A percentile compares a stretch with the other conserved stretches of the same genome.
Conservation (phyloP, 2,797 vertebrate species). For the Pteronotus mesoamericanus region DNA sequence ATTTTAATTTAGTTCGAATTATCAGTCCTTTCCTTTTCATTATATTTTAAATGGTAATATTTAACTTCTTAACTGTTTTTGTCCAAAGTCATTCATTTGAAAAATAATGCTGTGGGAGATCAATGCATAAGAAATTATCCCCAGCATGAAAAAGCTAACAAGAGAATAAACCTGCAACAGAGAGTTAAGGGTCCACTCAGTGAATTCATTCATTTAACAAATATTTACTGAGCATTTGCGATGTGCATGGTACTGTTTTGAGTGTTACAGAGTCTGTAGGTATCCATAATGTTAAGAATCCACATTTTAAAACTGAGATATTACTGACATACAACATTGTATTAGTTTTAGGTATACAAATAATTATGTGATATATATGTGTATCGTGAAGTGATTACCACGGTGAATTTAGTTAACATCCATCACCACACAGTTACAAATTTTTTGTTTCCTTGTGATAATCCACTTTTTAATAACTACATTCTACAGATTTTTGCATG, state of each 20-base stretch:
- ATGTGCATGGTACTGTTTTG: not conserved
- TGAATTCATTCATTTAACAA: not conserved
- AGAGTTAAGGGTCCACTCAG: not conserved
- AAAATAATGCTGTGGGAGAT: conserved; percentile 23
- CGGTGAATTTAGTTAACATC: not conserved
- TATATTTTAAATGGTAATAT: conserved; percentile 42
- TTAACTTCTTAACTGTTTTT: conserved; percentile 25
- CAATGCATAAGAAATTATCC: not conserved
- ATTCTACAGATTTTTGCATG: not conserved
- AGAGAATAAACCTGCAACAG: not conserved
- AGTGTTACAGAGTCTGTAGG: not conserved
- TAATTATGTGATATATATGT: not conserved
- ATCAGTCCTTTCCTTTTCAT: conserved; percentile 43
- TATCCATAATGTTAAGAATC: conserved; percentile 30
- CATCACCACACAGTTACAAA: not conserved
- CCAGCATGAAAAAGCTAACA: not conserved
- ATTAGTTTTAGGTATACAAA: not conserved
- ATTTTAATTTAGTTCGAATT: conserved; percentile 38
- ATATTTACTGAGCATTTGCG: not conserved
- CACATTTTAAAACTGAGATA: not conserved
- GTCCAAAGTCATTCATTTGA: conserved; percentile 35
- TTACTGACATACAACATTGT: not conserved
- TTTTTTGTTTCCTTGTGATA: not conserved
- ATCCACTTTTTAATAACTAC: conserved; percentile 20
- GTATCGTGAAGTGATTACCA: not conserved